A percentile compares a stretch with the other conserved stretches of the same genome.
Conservation (phyloP, 2,797 vertebrate genomes). For the Borostomias antarcticus region DNA sequence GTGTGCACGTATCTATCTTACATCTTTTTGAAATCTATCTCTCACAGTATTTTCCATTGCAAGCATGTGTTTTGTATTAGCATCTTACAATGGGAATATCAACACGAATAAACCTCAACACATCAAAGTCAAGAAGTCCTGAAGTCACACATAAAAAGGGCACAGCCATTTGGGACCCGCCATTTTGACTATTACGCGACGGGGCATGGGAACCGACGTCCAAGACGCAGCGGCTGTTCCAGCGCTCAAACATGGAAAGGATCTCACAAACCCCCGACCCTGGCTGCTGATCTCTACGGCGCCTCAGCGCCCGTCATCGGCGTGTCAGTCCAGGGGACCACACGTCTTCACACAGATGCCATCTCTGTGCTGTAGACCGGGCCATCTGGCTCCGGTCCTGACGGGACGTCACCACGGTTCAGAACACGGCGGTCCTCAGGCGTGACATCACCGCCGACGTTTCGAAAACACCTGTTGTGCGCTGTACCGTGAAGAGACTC, state of each 20-base stretch:
- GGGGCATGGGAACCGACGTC: conserved; percentile 37
- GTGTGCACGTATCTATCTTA: conserved; percentile 39
- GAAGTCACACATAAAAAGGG: background rate
- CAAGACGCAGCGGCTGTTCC: conserved; percentile 3
- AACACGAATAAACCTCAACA: conserved; percentile 8
- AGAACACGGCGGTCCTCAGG: background rate
- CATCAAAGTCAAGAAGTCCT: no score
- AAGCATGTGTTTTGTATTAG: conserved; percentile 25
- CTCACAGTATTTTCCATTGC: conserved; percentile 33
- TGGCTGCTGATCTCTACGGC: background rate
- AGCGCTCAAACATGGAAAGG: no score
- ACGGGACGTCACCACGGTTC: background rate
- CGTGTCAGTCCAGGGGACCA: no score
- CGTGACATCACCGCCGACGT: background rate
- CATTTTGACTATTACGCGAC: conserved; percentile 22
- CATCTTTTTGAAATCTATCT: conserved; percentile 32
- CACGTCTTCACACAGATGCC: background rate
- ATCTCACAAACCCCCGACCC: no score
- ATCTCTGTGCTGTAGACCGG: background rate
- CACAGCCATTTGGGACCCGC: conserved; percentile 4
- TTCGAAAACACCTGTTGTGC: background rate
- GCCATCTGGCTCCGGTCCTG: background rate
- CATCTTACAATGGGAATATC: conserved; percentile 15
- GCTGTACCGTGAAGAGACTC: no score
- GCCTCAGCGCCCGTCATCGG: background rate